Evolutionary conservation across 2,888 invertebrate genomes (phyloP).

Genomic region (Polydrusus pterygomalis): DNA sequence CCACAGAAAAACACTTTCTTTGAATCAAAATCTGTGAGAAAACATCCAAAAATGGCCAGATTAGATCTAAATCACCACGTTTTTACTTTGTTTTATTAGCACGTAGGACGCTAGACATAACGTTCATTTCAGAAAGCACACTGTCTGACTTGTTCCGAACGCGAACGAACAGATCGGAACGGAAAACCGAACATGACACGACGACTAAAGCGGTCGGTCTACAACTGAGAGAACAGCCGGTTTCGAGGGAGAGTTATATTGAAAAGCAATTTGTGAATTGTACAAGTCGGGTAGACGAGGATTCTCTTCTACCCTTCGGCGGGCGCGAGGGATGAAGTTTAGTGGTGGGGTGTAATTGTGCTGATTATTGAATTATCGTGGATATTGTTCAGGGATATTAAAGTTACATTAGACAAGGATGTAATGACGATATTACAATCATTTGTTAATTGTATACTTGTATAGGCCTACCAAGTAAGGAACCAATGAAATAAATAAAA

Average conservation of each 20-base stretch:
- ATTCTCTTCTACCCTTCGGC: constrained; percentile 46
- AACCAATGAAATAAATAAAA: too few relatives aligned
- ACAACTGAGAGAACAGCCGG: constrained; percentile 46
- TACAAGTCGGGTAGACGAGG: constrained; percentile 65
- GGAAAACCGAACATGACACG: constrained; percentile 31
- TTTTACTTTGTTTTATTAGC: constrained; percentile 39
- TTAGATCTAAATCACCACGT: constrained; percentile 36
- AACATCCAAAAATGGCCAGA: constrained; percentile 28
- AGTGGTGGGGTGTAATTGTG: constrained; percentile 51
- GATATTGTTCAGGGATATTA: constrained; percentile 26
- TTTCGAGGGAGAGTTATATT: constrained; percentile 62
- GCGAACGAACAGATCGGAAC: constrained; percentile 34
- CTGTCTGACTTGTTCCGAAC: constrained; percentile 32
- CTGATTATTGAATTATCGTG: constrained; percentile 53
- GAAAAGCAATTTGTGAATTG: constrained; percentile 72
- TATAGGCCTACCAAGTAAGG: too few relatives aligned
- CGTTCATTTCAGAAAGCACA: constrained; percentile 33
- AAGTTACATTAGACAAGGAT: constrained; percentile 7
- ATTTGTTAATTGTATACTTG: too few relatives aligned
- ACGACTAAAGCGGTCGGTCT: constrained; percentile 43
- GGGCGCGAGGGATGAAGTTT: constrained; percentile 38
- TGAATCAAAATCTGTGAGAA: not conserved
- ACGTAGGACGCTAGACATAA: constrained; percentile 32
- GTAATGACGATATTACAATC: not conserved
- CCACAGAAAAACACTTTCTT: constrained; percentile 22